Conservation (phyloP, 2,113 vertebrate species). For the Mugil cephalus region DNA sequence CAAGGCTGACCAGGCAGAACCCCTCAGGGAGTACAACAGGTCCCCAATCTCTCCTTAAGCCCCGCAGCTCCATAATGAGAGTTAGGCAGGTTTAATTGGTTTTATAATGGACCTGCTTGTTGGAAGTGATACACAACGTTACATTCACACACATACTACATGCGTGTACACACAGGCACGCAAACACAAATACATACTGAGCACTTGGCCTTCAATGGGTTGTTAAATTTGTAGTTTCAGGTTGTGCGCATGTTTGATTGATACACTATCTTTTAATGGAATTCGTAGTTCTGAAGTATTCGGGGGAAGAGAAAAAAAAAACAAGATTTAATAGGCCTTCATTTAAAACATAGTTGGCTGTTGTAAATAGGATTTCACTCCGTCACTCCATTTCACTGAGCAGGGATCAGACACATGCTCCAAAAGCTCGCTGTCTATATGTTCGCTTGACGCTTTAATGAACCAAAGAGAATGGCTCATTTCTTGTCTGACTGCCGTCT, state of each 20-base stretch:
- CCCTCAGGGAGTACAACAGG: slow-evolving; percentile 67
- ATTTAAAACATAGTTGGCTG: not conserved
- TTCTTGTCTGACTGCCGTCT: not conserved
- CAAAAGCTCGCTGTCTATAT: not conserved
- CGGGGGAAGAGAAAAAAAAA: no score
- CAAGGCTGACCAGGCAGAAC: slow-evolving; percentile 57
- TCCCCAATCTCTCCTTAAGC: slow-evolving; percentile 71
- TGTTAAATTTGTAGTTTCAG: slow-evolving; percentile 15
- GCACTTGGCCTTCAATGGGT: not conserved
- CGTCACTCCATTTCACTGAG: not conserved
- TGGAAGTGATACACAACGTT: slow-evolving; percentile 56
- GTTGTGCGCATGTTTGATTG: slow-evolving; percentile 31
- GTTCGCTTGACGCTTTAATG: not conserved
- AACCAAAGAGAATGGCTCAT: not conserved
- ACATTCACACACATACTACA: slow-evolving; percentile 1
- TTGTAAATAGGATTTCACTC: no score
- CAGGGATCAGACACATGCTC: not conserved
- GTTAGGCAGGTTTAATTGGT: slow-evolving; percentile 75
- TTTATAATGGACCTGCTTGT: slow-evolving; percentile 78
- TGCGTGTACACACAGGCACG: not conserved
- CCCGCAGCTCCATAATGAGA: slow-evolving; percentile 72
- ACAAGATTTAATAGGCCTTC: not conserved
- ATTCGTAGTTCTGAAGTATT: no score
- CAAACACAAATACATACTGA: slow-evolving; percentile 41
- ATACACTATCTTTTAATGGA: slow-evolving; percentile 3